Percentiles rank a stretch among this genome's conserved stretches.
Conservation (phyloP, 2,113 vertebrate species). For the Struthio camelus region DNA sequence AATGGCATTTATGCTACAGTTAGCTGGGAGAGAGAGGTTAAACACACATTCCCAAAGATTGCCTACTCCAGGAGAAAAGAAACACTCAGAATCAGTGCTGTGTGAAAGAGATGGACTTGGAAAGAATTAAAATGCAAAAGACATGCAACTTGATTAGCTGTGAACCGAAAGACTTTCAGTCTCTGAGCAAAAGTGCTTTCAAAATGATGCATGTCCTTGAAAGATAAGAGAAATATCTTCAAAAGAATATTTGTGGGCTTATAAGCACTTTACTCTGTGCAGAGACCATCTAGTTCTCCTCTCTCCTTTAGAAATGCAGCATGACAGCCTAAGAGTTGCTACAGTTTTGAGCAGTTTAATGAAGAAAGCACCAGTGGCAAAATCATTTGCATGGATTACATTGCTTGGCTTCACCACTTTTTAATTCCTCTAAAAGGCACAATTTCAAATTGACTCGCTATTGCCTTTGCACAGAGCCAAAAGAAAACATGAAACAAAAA, state of each 20-base stretch:
- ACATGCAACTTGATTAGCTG: neutral
- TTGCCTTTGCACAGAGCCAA: neutral
- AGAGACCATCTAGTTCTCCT: neutral
- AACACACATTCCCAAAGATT: neutral
- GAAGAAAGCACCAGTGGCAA: neutral
- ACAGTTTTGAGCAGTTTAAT: neutral
- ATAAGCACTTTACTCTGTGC: neutral
- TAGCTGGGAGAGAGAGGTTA: neutral
- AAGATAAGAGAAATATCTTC: constrained; percentile 52
- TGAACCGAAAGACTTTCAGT: neutral
- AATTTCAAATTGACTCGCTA: neutral
- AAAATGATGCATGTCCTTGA: constrained; percentile 4
- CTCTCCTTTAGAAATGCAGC: neutral
- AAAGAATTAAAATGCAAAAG: constrained; percentile 27
- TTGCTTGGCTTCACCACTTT: neutral
- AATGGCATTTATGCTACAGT: neutral
- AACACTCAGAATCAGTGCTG: neutral
- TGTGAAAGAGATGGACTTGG: neutral
- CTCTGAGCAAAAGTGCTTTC: neutral
- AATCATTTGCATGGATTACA: neutral
- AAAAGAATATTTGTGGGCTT: constrained; percentile 22
- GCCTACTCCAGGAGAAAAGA: neutral
- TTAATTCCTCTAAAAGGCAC: neutral
- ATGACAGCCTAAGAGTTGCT: neutral
- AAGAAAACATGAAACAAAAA: fast-evolving